A percentile compares a stretch with the other conserved stretches of the same genome.
These are phyloP conservation scores for Noturus placidus DNA, from an alignment of 2,113 vertebrate genomes.

Conservation along the genomic window DNA sequence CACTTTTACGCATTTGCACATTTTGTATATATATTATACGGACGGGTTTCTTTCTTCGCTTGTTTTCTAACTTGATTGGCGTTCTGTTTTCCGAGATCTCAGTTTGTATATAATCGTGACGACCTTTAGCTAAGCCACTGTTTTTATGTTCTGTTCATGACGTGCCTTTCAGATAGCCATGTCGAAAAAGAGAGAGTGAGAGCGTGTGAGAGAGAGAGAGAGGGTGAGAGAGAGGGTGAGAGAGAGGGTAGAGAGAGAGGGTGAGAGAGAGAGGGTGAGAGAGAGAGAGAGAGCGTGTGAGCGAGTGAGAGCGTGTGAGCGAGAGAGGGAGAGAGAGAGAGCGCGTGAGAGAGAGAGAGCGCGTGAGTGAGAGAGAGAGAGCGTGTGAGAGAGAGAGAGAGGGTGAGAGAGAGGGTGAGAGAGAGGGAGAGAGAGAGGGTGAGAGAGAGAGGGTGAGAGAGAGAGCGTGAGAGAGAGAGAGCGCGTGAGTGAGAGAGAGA, in stretches of 20 bases:
- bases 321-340: background rate
- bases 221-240: too few relatives aligned
- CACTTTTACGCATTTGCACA: constrained; percentile 77
- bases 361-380: too few relatives aligned
- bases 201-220: background rate
- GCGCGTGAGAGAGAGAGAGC: background rate
- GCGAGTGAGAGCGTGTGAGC: background rate
- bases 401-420: background rate
- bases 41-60: constrained; percentile 56
- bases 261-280: background rate
- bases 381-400: too few relatives aligned
- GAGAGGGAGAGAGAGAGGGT: background rate
- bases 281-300: too few relatives aligned
- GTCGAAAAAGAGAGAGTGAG: background rate
- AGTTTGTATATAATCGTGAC: constrained; percentile 58
- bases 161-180: constrained; percentile 69
- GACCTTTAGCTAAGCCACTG: constrained; percentile 62
- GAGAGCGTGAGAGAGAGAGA: background rate
- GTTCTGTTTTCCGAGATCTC: constrained; percentile 55
- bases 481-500: background rate
- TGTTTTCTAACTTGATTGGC: constrained; percentile 29
- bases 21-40: constrained; percentile 72
- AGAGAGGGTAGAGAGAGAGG: too few relatives aligned
- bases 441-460: too few relatives aligned
- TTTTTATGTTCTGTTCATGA: constrained; percentile 60